Evolutionary conservation across 1,140 invertebrate species (phyloP).

Genomic region (Drosophila pectinifera): DNA sequence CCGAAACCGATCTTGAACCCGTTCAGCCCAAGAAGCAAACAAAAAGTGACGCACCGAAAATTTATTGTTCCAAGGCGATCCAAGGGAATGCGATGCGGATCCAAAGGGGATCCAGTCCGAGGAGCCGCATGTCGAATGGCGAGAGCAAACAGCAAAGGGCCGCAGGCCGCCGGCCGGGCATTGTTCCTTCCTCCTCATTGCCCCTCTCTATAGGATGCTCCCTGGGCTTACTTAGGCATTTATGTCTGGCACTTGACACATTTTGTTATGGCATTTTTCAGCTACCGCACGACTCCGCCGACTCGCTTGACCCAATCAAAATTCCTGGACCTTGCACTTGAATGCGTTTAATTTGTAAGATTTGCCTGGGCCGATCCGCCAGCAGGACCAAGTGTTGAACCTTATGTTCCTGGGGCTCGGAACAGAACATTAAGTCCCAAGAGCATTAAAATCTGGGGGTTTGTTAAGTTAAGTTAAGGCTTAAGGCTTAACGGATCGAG

Average conservation of each 20-base stretch:
- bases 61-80: slow-evolving; percentile 71
- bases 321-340: slow-evolving; percentile 79
- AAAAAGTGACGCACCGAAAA: slow-evolving; percentile 82
- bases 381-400: slow-evolving; percentile 61
- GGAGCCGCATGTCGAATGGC: slow-evolving; percentile 64
- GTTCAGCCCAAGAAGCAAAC: slow-evolving; percentile 20
- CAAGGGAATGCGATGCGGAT: slow-evolving; percentile 25
- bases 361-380: slow-evolving; percentile 28
- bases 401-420: slow-evolving; percentile 40
- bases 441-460: slow-evolving; percentile 11
- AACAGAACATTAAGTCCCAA: slow-evolving; percentile 13
- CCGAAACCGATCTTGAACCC: slow-evolving; percentile 11
- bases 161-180: slow-evolving; percentile 58
- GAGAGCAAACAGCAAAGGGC: slow-evolving; percentile 69
- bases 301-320: slow-evolving; percentile 82
- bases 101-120: slow-evolving; percentile 35
- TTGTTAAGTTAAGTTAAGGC: not conserved
- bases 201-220: slow-evolving; percentile 8
- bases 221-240: slow-evolving; percentile 72
- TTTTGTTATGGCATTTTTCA: slow-evolving; percentile 81
- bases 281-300: slow-evolving; percentile 58
- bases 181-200: slow-evolving; percentile 31
- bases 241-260: slow-evolving; percentile 84
- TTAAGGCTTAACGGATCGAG: not conserved
- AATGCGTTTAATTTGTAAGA: slow-evolving; percentile 82